phyloP scores from a whole-genome alignment of 2,113 vertebrate genomes.

The Dicaeum eximium region DNA sequence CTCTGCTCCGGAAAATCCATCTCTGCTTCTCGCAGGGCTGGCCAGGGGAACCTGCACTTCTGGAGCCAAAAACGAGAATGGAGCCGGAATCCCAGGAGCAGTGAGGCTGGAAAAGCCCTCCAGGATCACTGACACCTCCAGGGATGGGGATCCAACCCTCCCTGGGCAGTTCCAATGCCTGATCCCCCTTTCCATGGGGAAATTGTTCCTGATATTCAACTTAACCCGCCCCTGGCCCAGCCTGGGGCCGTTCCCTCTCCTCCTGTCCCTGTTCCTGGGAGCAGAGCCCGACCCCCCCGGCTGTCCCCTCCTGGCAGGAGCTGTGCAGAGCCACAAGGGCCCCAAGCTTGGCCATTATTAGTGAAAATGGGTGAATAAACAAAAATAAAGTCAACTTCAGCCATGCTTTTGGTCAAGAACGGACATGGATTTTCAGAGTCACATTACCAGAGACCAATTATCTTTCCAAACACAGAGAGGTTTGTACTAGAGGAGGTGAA shows the following conservation, averaged over 20 bases:
- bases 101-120: accelerated
- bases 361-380: not conserved
- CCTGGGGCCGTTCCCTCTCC: not conserved
- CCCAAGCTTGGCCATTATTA: not conserved
- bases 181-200: accelerated
- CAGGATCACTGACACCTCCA: accelerated
- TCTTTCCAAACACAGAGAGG: not conserved
- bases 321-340: not conserved
- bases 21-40: not conserved
- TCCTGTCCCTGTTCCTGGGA: not conserved
- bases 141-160: not conserved
- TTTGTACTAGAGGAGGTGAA: not conserved
- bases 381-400: not conserved
- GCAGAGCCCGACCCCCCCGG: not conserved
- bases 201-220: not conserved
- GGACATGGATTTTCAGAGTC: not conserved
- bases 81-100: not conserved
- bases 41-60: accelerated
- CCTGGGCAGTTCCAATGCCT: not conserved
- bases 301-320: not conserved
- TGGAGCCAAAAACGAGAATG: not conserved
- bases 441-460: not conserved
- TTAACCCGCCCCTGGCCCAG: not conserved
- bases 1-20: not conserved
- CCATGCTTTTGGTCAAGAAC: not conserved